phyloP scores from a whole-genome alignment of 2,888 invertebrate species.

The Podabrus alpinus region DNA sequence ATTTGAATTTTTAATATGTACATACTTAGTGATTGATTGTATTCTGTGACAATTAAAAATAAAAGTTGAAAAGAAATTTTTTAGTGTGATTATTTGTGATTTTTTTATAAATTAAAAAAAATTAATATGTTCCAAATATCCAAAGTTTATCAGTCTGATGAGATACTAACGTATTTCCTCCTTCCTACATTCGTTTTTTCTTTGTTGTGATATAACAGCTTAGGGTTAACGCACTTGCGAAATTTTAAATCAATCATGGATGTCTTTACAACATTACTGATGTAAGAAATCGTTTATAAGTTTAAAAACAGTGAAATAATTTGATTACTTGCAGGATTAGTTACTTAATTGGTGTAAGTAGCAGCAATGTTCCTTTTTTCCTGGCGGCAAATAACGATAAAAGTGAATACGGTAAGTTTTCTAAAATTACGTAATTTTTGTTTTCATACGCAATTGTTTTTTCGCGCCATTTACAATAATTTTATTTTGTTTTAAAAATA shows the following conservation, averaged over 20 bases:
- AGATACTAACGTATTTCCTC: conserved; percentile 10
- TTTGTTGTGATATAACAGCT: background rate
- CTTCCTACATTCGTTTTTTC: conserved; percentile 8
- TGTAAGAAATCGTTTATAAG: conserved; percentile 1
- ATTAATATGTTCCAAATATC: background rate
- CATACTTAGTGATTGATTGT: background rate
- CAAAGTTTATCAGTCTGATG: background rate
- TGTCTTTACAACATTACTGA: conserved; percentile 1
- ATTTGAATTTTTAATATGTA: background rate
- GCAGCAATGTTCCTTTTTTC: conserved; percentile 4
- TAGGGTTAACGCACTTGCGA: conserved; percentile 15
- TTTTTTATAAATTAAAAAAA: background rate
- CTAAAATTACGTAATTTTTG: background rate
- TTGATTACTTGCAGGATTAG: conserved; percentile 1
- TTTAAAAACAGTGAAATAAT: background rate
- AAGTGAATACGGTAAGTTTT: background rate
- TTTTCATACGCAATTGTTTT: background rate
- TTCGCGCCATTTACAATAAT: background rate
- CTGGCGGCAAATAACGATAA: background rate
- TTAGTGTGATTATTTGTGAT: background rate
- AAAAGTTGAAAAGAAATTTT: background rate
- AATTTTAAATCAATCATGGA: background rate
- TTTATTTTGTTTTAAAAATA: background rate
- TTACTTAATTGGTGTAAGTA: background rate
- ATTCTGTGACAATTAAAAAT: background rate